Conservation (phyloP, 2,113 vertebrate genomes). For the Pterocles gutturalis region DNA sequence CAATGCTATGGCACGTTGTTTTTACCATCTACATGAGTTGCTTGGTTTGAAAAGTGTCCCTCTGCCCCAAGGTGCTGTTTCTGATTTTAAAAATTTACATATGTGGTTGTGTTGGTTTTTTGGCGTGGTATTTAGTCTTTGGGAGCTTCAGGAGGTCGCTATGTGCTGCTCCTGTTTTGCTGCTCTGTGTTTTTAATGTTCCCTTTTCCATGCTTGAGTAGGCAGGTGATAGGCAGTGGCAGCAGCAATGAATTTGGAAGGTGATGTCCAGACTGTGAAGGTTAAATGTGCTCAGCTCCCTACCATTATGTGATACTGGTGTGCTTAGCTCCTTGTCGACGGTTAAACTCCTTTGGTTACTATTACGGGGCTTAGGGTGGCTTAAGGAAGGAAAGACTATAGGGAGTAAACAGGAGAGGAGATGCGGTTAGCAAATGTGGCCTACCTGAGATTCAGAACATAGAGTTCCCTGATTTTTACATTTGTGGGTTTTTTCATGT, state of each 20-base stretch:
- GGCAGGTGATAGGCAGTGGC: fast-evolving
- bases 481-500: too few species aligned
- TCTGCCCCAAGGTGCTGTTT: background rate
- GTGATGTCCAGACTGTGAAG: background rate
- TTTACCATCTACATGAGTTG: background rate
- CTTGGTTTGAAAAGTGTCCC: background rate
- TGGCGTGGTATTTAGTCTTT: background rate
- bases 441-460: background rate
- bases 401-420: background rate
- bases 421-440: background rate
- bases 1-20: fast-evolving
- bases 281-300: fast-evolving
- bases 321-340: background rate
- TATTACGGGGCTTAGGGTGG: background rate
- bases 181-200: background rate
- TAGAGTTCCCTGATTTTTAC: background rate
- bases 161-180: fast-evolving
- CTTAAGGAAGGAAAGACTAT: background rate
- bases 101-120: background rate
- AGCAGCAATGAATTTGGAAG: background rate
- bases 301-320: fast-evolving
- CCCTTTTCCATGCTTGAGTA: background rate
- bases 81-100: background rate
- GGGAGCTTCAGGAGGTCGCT: background rate
- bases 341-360: background rate